Evolutionary conservation across 1,140 invertebrate genomes (phyloP).

Genomic region (Ridgeia piscesae): DNA sequence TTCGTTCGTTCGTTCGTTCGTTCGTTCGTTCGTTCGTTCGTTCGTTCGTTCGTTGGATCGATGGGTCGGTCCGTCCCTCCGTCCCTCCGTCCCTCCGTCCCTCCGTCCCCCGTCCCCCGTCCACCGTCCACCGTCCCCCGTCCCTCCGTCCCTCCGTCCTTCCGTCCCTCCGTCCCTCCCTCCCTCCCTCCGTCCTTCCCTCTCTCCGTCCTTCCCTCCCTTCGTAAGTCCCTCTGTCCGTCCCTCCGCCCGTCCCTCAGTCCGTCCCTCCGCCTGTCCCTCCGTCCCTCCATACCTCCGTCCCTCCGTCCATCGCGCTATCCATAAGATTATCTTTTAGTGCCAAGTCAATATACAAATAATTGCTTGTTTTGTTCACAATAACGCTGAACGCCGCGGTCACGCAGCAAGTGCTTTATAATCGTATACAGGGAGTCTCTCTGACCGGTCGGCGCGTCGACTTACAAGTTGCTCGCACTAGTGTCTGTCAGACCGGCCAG

Average conservation of each 20-base stretch:
- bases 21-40: neutral
- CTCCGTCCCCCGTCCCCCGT: neutral
- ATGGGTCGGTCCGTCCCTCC: neutral
- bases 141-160: neutral
- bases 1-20: neutral
- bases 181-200: neutral
- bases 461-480: neutral
- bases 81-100: neutral
- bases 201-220: neutral
- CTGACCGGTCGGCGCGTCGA: neutral
- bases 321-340: no score
- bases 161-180: neutral
- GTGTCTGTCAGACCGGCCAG: neutral
- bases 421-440: neutral
- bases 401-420: no score
- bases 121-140: neutral
- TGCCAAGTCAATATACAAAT: no score
- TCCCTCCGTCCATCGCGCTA: neutral
- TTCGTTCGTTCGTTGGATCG: neutral
- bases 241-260: neutral
- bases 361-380: neutral
- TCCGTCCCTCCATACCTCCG: neutral
- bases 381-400: neutral
- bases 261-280: neutral
- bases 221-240: no score